Evolutionary conservation across 1,140 invertebrate species (phyloP).

Genomic region (Drosophila neocordata): DNA sequence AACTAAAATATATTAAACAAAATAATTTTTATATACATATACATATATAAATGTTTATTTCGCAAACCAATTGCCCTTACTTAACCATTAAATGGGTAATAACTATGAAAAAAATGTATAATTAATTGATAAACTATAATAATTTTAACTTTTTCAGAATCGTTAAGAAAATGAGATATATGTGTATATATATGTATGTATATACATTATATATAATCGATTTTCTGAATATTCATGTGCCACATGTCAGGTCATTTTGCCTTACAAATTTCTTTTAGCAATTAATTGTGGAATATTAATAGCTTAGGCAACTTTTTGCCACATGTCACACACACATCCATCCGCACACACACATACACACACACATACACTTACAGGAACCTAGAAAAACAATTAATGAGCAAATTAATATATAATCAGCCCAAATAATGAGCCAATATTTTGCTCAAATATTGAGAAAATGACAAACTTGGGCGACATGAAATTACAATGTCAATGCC

Average conservation of each 20-base stretch:
- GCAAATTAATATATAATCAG: constrained; percentile 30
- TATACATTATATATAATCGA: neutral
- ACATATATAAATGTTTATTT: no score
- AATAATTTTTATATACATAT: no score
- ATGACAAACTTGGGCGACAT: constrained; percentile 27
- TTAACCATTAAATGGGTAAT: no score
- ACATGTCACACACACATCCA: constrained; percentile 15
- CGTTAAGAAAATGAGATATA: no score
- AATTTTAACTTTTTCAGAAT: no score
- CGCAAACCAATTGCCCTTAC: no score
- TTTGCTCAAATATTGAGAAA: constrained; percentile 62
- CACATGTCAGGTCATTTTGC: neutral
- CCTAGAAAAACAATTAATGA: constrained; percentile 23
- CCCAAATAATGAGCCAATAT: constrained; percentile 58
- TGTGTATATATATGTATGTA: neutral
- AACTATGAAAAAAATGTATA: no score
- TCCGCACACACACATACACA: neutral
- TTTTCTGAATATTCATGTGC: neutral
- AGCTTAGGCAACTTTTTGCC: constrained; percentile 1
- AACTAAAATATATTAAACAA: no score
- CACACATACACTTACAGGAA: neutral
- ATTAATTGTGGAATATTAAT: constrained; percentile 15
- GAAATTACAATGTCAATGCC: constrained; percentile 52
- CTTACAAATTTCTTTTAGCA: constrained; percentile 10
- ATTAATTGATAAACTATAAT: no score